A percentile compares a stretch with the other conserved stretches of the same genome.
Evolutionary conservation across 2,113 vertebrate genomes (phyloP).

Genomic region (Xenopus laevis): DNA sequence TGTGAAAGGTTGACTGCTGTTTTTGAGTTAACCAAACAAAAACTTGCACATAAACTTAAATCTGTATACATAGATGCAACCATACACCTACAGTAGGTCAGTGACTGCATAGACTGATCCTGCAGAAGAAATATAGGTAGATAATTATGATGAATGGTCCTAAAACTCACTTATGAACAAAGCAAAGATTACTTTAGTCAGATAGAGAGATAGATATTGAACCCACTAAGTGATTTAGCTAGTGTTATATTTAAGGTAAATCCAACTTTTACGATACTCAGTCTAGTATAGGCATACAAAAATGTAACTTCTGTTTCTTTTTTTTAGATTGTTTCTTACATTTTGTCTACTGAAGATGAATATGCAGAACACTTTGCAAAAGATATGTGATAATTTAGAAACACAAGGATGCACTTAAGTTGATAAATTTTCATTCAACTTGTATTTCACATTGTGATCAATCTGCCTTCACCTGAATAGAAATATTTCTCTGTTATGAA

Average conservation of each 20-base stretch:
- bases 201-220: neutral
- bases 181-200: neutral
- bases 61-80: too few relatives aligned
- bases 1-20: too few relatives aligned
- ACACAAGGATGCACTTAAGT: conserved; percentile 34
- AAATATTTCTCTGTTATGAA: conserved; percentile 44
- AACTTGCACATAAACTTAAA: too few relatives aligned
- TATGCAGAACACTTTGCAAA: conserved; percentile 30
- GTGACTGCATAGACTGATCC: too few relatives aligned
- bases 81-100: too few relatives aligned
- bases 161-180: too few relatives aligned
- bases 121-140: too few relatives aligned
- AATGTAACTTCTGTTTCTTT: neutral
- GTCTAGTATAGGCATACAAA: neutral
- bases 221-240: too few relatives aligned
- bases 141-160: too few relatives aligned
- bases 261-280: too few relatives aligned
- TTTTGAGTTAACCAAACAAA: too few relatives aligned
- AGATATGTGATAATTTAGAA: conserved; percentile 36
- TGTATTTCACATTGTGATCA: conserved; percentile 5
- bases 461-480: conserved; percentile 32
- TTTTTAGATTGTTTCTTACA: conserved; percentile 23
- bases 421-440: conserved; percentile 38
- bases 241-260: too few relatives aligned
- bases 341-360: conserved; percentile 31